These are phyloP conservation scores for Metopolophium dirhodum DNA, from an alignment of 1,140 invertebrate genomes.

Conservation along the genomic window DNA sequence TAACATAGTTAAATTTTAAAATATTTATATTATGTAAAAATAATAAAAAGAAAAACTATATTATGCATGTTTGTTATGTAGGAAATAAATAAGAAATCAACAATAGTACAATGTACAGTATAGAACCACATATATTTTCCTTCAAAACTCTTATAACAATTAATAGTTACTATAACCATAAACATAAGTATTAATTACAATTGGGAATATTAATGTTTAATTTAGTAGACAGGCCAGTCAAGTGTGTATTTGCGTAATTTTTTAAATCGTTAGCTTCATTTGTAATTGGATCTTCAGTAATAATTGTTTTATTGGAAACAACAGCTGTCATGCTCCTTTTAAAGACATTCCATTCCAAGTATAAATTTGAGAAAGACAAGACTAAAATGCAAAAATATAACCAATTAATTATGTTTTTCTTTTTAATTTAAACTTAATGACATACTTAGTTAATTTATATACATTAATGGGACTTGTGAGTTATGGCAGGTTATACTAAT, in stretches of 20 bases:
- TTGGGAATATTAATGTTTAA: neutral
- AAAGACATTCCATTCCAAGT: constrained; percentile 63
- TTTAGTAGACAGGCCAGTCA: constrained; percentile 14
- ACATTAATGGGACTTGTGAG: neutral
- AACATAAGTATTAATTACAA: neutral
- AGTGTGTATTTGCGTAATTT: constrained; percentile 26
- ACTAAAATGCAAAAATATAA: constrained; percentile 63
- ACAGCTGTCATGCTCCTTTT: constrained; percentile 63
- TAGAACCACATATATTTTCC: too few relatives aligned
- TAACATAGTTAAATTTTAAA: neutral
- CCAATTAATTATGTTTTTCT: neutral
- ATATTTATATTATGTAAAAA: neutral
- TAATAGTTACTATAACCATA: neutral
- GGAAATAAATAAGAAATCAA: neutral
- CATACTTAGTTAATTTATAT: neutral
- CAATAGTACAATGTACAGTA: too few relatives aligned
- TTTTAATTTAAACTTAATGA: neutral
- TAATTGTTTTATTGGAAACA: constrained; percentile 61
- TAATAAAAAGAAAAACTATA: neutral
- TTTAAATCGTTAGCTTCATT: constrained; percentile 61
- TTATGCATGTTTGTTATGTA: neutral
- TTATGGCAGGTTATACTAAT: neutral
- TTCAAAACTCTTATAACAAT: too few relatives aligned
- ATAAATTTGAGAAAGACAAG: constrained; percentile 64
- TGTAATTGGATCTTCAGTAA: constrained; percentile 65